A percentile compares a stretch with the other conserved stretches of the same genome.
These are phyloP conservation scores for Microcebus griseorufus DNA, from an alignment of 2,113 vertebrate species.

Conservation along the genomic window DNA sequence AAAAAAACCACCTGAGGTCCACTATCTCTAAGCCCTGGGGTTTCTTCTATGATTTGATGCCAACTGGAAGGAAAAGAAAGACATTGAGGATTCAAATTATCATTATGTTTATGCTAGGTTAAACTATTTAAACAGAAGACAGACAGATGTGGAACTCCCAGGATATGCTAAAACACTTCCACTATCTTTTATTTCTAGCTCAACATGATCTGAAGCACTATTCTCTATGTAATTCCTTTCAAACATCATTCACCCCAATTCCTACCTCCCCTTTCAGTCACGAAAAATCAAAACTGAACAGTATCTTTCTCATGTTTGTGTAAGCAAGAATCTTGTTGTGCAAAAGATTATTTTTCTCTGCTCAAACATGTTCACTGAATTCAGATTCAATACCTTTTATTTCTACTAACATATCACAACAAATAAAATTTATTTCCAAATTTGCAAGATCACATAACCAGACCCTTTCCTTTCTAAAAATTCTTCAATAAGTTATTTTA, in stretches of 20 bases:
- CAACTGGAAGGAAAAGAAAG: neutral
- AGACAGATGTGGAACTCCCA: neutral
- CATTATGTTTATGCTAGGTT: neutral
- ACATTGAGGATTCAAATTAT: neutral
- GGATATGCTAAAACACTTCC: neutral
- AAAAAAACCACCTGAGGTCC: neutral
- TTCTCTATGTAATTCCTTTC: slow-evolving; percentile 5
- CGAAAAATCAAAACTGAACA: neutral
- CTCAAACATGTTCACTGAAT: neutral
- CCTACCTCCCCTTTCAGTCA: neutral
- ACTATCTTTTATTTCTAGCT: neutral
- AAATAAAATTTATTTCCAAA: slow-evolving; percentile 15
- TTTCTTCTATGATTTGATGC: neutral
- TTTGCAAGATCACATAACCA: neutral
- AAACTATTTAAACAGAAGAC: slow-evolving; percentile 38
- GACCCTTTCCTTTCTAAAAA: slow-evolving; percentile 5
- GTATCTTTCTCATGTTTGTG: neutral
- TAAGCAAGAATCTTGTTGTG: neutral
- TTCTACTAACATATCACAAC: slow-evolving; percentile 46
- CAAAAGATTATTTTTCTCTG: slow-evolving; percentile 18
- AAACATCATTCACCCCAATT: slow-evolving; percentile 13
- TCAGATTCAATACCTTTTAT: neutral
- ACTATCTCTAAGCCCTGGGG: neutral
- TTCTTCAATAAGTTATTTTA: slow-evolving; percentile 18
- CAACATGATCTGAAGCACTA: neutral